Base-by-base conservation (phyloP, 2,113 vertebrate genomes). In the Leptodactylus fuscus region DNA sequence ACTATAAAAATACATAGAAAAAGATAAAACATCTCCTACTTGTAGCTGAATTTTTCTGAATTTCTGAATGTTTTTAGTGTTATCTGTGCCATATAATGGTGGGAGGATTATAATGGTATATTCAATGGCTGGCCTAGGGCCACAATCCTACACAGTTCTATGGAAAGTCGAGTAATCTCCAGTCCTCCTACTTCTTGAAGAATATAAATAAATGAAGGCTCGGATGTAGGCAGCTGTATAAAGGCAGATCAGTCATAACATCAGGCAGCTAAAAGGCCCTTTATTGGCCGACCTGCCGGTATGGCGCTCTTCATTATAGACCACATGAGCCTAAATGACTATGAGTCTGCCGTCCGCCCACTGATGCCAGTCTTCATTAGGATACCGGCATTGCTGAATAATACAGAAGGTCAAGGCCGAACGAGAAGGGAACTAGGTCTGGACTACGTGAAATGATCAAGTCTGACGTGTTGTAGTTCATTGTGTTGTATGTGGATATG, bases 231-330 rank as follows among this genome's bases (percentile, higher is more conserved):
- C 29, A 58, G 49, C 29, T 11, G 75, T 78, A 55, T 58, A 48
- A 11, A 48, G 2, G 46, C 46, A 2, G 53, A 24, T 5, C 24
- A 51, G 44, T 16, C 44, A 46, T 76, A 76, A 32, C 73, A 48
- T 76, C 32, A 16, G 22, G 16, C 24, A 36, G 75, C 49, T 78
- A 38, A 78, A 78, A 55, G 49, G 29, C 75, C 75, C 75, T 36
- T 78, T 78, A 77, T 78, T 55, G 29, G 9, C 51, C 13, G 49
- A 55, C 13, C 34, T 32, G 53, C 8, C 49, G 18, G 10, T 11
- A 32, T 78, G 75, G 75, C 75, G 58, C 51, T 55, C 51, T 36
- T 24, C 32, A 55, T 78, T 78, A 78, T n/a, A n/a, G 49, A 38
- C 29, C 49, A 8, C 6, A 22, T 53, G 51, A 55, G 55, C 49